Base-by-base conservation (phyloP, 2,888 invertebrate genomes). In the Drosophila prostipennis region DNA sequence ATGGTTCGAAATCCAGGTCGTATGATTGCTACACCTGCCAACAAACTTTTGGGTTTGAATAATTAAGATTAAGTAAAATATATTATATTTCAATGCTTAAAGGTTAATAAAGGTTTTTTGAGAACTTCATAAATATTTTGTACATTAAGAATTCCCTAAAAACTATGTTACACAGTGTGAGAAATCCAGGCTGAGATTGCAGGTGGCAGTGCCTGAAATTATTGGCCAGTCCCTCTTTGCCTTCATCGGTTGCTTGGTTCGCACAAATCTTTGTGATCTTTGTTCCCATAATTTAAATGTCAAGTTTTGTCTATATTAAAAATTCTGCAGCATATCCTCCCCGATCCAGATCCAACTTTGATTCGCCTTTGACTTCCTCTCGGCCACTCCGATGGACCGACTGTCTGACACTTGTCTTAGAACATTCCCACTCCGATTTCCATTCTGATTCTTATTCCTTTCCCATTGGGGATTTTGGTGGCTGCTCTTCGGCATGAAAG, bases 281-380 rank as follows among this genome's bases (percentile, higher is more conserved):
- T 78, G 86, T 91, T 91, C 91, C 91, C 91, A 91, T 91, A 91
- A 91, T 91, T 91, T 91, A 91, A 88, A 81, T 90, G 91, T 91
- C 91, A 90, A 90, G 91, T 88, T 90, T 90, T 85, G 90, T 89
- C 89, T 90, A 91, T 91, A 91, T 89, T 91, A 79, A 91, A 90
- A 89, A 90, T 89, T 88, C 52, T 74, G 64, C 43, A 60, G 53
- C 52, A 63, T 46, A 39, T 42, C 56, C 43, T 32, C 54, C 51
- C 23, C 36, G 16, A 19, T 48, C 29, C 43, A 48, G 23, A 14
- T 29, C 34, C 23, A 19, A 29, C 43, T 72, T 54, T 52, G 56
- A 72, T 59, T 77, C 42, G 19, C 42, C 56, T 51, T 80, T 46
- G 45, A 45, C 59, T 60, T 58, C 16, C 32, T 23, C 39, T 40